These are phyloP conservation scores for Salvelinus namaycush DNA, from an alignment of 2,113 vertebrate species.

Conservation along the genomic window DNA sequence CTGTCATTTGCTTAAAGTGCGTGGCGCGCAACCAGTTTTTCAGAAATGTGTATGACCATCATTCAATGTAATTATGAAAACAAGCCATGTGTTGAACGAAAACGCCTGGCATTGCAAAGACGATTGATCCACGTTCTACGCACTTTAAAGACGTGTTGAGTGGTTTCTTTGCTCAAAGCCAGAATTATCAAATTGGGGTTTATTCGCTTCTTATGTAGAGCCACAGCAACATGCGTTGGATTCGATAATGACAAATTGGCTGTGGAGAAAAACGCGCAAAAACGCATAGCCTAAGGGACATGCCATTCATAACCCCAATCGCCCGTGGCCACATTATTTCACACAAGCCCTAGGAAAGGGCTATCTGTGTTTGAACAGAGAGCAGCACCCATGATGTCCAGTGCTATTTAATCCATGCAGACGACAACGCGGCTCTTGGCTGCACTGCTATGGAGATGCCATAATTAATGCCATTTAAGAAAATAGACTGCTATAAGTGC, in stretches of 20 bases:
- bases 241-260: not conserved
- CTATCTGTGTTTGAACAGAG: too few relatives aligned
- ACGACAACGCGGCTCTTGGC: not conserved
- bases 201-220: not conserved
- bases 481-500: not conserved
- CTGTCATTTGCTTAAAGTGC: slow-evolving; percentile 19
- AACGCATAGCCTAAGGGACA: not conserved
- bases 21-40: slow-evolving; percentile 15
- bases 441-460: not conserved
- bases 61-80: not conserved
- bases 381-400: not conserved
- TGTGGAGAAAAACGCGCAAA: not conserved
- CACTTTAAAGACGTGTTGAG: not conserved
- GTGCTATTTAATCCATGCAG: not conserved
- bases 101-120: not conserved
- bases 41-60: slow-evolving; percentile 2
- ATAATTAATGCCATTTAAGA: not conserved
- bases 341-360: too few relatives aligned
- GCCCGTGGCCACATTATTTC: too few relatives aligned
- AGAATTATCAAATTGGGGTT: not conserved
- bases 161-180: not conserved
- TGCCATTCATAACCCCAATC: not conserved
- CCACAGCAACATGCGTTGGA: not conserved
- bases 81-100: not conserved
- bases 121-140: not conserved